phyloP scores from a whole-genome alignment of 2,113 vertebrate species.

The Lepus timidus region DNA sequence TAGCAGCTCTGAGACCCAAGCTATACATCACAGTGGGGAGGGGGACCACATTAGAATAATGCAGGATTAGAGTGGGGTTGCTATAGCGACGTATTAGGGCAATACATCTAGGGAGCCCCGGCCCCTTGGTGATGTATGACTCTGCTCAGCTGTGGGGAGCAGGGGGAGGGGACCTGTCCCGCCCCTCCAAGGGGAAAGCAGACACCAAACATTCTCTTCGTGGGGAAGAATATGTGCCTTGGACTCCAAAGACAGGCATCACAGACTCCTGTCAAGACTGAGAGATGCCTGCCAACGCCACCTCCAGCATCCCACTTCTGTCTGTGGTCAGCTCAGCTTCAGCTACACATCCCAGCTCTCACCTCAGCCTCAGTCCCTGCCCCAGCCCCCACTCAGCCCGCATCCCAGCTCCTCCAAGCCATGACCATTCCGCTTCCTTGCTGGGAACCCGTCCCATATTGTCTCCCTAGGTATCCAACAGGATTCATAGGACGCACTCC shows the following conservation, averaged over 20 bases:
- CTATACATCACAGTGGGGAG: conserved; percentile 87
- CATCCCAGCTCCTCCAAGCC: not conserved
- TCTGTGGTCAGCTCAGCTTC: not conserved
- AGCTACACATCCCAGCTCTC: not conserved
- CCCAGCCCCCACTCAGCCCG: not conserved
- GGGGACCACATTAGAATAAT: conserved; percentile 89
- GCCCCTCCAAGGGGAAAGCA: conserved; percentile 65
- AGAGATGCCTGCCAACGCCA: conserved; percentile 14
- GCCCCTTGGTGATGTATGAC: conserved; percentile 87
- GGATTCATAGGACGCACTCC: not conserved
- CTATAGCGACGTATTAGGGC: conserved; percentile 89
- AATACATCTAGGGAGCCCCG: conserved; percentile 88
- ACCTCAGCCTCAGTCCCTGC: not conserved
- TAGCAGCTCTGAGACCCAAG: conserved; percentile 76
- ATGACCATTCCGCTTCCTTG: not conserved
- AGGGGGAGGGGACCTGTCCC: conserved; percentile 76
- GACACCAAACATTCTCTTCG: conserved; percentile 62
- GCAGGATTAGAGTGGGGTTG: conserved; percentile 88
- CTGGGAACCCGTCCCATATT: not conserved
- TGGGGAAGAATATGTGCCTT: conserved; percentile 51
- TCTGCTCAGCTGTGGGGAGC: conserved; percentile 82
- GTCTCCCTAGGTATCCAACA: not conserved
- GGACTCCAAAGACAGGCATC: conserved; percentile 61
- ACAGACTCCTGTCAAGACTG: conserved; percentile 56
- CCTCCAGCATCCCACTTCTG: not conserved